Conservation (phyloP, 1,140 invertebrate species). For the Hylaeus anthracinus region DNA sequence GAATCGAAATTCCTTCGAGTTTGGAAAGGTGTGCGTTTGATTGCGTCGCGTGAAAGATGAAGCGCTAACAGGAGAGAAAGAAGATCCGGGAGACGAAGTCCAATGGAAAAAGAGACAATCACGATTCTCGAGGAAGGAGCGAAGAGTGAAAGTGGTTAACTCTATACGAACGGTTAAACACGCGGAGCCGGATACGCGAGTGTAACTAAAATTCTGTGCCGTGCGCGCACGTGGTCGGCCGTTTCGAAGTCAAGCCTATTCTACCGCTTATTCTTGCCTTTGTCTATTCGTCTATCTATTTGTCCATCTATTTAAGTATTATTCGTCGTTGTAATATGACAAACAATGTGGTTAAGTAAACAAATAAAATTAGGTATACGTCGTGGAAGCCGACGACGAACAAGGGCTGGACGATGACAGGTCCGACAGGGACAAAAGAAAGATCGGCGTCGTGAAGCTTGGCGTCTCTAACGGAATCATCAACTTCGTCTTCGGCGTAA, state of each 20-base stretch:
- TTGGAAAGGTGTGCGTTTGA: no score
- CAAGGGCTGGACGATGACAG: slow-evolving; percentile 71
- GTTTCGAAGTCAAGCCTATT: not conserved
- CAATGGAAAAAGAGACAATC: slow-evolving; percentile 8
- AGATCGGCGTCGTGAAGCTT: slow-evolving; percentile 86
- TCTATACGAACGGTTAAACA: slow-evolving; percentile 55
- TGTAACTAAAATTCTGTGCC: slow-evolving; percentile 51
- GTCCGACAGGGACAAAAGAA: slow-evolving; percentile 85
- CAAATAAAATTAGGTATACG: slow-evolving; percentile 69
- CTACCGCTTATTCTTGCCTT: not conserved
- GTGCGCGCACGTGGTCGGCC: slow-evolving; percentile 20
- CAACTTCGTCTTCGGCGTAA: slow-evolving; percentile 90
- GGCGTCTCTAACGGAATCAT: slow-evolving; percentile 88
- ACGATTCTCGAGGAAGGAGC: slow-evolving; percentile 53
- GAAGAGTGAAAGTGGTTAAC: slow-evolving; percentile 73
- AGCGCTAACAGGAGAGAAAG: no score
- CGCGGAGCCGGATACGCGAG: slow-evolving; percentile 51
- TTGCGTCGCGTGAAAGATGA: no score
- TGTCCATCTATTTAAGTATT: no score
- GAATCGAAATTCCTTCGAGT: no score
- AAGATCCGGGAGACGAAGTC: not conserved
- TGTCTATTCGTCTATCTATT: no score
- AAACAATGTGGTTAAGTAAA: not conserved
- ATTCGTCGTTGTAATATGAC: no score
- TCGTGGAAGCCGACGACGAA: slow-evolving; percentile 73